Conservation (phyloP, 2,113 vertebrate species). For the Rhinoderma darwinii region DNA sequence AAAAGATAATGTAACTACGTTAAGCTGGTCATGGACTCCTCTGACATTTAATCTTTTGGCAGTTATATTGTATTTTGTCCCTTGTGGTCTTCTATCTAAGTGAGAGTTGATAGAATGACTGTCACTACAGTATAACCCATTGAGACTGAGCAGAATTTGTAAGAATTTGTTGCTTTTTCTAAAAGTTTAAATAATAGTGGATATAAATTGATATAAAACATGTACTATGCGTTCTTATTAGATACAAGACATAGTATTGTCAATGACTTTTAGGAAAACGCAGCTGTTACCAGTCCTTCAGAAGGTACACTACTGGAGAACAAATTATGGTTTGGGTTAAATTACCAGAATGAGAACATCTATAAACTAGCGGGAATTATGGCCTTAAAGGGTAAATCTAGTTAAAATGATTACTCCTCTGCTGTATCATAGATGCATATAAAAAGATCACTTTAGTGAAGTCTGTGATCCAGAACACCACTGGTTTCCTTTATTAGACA, state of each 20-base stretch:
- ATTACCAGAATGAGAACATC: too few relatives aligned
- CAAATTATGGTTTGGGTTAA: too few relatives aligned
- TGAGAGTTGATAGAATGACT: slow-evolving; percentile 15
- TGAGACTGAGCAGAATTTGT: not conserved
- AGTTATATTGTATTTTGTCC: slow-evolving; percentile 26
- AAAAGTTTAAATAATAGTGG: not conserved
- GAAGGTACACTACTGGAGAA: too few relatives aligned
- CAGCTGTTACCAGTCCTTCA: too few relatives aligned
- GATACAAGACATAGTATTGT: not conserved
- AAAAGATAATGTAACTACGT: not conserved
- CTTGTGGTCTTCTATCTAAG: slow-evolving; percentile 18
- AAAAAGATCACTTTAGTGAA: too few relatives aligned
- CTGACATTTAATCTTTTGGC: not conserved
- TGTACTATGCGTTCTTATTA: too few relatives aligned
- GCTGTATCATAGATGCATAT: too few relatives aligned
- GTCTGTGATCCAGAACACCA: too few relatives aligned
- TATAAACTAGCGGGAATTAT: too few relatives aligned
- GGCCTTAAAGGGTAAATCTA: too few relatives aligned
- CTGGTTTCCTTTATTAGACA: too few relatives aligned
- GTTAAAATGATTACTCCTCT: too few relatives aligned
- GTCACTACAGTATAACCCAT: not conserved
- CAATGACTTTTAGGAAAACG: not conserved
- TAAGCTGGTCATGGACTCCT: not conserved
- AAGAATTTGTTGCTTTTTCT: not conserved
- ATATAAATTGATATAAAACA: not conserved